Conservation (phyloP, 2,113 vertebrate species). For the Lepus americanus region DNA sequence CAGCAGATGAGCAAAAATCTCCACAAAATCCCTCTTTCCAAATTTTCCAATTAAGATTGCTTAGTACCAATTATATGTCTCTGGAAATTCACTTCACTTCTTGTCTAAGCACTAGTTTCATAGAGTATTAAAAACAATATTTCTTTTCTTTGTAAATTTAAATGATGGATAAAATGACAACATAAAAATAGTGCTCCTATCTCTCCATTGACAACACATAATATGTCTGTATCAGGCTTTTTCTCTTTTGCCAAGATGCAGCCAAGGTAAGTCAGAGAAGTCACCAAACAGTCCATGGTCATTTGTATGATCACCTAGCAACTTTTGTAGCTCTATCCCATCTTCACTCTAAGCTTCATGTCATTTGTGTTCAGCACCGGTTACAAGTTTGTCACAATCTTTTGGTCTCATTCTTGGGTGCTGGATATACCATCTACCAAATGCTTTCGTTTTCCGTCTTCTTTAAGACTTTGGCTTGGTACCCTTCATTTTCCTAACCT, state of each 20-base stretch:
- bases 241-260: neutral
- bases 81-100: slow-evolving; percentile 13
- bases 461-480: neutral
- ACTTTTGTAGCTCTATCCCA: neutral
- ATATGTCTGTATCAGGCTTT: neutral
- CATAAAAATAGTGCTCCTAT: neutral
- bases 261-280: neutral
- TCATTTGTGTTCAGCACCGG: neutral
- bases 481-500: neutral
- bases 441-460: neutral
- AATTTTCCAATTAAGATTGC: slow-evolving; percentile 46
- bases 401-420: neutral
- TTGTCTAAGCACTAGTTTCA: neutral
- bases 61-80: neutral
- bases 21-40: neutral
- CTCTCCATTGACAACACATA: neutral
- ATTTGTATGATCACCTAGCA: neutral
- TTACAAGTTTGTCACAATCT: neutral
- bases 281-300: neutral
- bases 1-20: neutral
- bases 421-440: neutral
- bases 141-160: slow-evolving; percentile 35
- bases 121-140: slow-evolving; percentile 4
- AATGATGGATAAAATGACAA: neutral
- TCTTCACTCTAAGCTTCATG: neutral